phyloP scores from a whole-genome alignment of 2,113 vertebrate species.

The Sigmodon hispidus region DNA sequence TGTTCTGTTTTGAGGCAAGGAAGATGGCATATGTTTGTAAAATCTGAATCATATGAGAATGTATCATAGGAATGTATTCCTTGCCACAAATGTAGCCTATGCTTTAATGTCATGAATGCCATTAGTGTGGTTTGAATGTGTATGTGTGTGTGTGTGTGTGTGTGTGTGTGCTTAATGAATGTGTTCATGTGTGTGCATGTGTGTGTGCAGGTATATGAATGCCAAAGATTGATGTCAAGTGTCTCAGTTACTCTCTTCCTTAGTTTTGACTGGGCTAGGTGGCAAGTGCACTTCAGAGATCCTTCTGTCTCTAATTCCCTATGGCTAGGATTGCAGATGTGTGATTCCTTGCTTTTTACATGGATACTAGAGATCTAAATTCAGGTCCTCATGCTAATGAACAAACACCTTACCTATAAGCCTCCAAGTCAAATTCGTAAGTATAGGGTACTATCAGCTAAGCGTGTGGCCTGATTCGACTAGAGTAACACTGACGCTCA shows the following conservation, averaged over 20 bases:
- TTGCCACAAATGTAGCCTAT: background rate
- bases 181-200: background rate
- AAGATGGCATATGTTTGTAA: background rate
- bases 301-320: background rate
- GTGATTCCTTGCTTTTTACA: background rate
- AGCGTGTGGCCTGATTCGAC: background rate
- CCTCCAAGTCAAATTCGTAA: background rate
- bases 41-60: constrained; percentile 27
- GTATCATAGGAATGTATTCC: background rate
- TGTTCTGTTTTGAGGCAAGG: background rate
- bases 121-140: background rate
- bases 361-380: background rate
- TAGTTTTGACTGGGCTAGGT: background rate
- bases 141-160: background rate
- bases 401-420: background rate
- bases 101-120: background rate
- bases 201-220: background rate
- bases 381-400: background rate
- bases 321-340: background rate
- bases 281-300: background rate
- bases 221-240: background rate
- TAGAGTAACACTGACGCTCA: background rate
- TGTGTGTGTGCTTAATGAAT: background rate
- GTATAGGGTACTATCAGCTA: background rate
- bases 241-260: background rate